Evolutionary conservation across 2,113 vertebrate species (phyloP).

Genomic region (Anser cygnoides): DNA sequence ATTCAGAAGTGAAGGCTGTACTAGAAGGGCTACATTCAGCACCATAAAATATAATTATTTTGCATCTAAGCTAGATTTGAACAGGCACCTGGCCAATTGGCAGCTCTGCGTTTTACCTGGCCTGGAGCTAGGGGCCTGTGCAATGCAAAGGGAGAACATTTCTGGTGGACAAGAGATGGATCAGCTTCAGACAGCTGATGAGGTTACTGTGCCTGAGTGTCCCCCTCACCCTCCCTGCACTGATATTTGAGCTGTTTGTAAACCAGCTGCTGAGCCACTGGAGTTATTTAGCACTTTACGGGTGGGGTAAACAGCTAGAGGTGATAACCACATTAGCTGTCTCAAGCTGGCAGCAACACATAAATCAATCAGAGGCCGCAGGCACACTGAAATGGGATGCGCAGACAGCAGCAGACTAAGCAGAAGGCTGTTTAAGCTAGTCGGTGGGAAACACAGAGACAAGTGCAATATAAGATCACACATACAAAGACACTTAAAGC

Average conservation of each 20-base stretch:
- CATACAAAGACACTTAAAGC: neutral
- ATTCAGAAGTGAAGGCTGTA: neutral
- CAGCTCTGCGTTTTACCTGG: neutral
- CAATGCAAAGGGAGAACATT: neutral
- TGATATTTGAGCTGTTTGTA: constrained; percentile 52
- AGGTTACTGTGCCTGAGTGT: neutral
- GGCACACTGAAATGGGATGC: constrained; percentile 18
- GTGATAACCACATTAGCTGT: constrained; percentile 65
- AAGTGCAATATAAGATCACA: neutral
- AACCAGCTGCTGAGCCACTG: constrained; percentile 59
- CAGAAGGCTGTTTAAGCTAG: neutral
- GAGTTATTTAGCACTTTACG: constrained; percentile 50
- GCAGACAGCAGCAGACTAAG: constrained; percentile 8
- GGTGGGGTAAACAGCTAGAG: constrained; percentile 61
- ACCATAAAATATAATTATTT: neutral
- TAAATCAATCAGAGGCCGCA: constrained; percentile 55
- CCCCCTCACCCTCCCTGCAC: neutral
- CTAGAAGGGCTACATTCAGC: neutral
- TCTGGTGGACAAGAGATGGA: neutral
- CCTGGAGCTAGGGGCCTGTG: neutral
- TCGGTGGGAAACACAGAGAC: neutral
- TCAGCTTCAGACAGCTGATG: neutral
- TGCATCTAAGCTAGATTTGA: neutral
- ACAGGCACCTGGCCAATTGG: neutral
- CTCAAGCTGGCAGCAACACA: constrained; percentile 38